Conservation (phyloP, 2,888 invertebrate species). For the Meiosimyza decipiens region DNA sequence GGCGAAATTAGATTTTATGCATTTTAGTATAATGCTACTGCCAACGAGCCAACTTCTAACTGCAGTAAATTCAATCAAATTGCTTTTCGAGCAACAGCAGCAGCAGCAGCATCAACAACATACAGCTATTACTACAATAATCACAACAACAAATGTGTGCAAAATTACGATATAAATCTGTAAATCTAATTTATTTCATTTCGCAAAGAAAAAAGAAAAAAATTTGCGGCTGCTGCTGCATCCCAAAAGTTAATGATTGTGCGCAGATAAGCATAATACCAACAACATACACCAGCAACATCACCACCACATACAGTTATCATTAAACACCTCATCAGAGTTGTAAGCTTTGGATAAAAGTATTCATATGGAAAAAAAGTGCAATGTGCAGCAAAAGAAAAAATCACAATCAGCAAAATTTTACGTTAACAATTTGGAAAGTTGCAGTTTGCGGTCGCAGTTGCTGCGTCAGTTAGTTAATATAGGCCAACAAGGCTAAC, state of each 20-base stretch:
- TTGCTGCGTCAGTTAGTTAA: background rate
- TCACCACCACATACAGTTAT: conserved; percentile 31
- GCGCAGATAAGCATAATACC: conserved; percentile 7
- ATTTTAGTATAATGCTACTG: conserved; percentile 15
- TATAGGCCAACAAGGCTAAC: conserved; percentile 7
- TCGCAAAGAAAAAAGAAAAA: background rate
- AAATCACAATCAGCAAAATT: background rate
- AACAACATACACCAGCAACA: background rate
- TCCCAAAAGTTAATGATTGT: background rate
- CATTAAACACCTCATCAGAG: conserved; percentile 34
- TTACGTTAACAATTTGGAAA: conserved; percentile 19
- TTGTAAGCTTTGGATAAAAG: background rate
- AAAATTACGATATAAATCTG: conserved; percentile 31
- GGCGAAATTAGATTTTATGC: conserved; percentile 22
- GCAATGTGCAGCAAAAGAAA: background rate
- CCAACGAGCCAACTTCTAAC: background rate
- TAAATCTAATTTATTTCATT: conserved; percentile 33
- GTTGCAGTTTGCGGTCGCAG: conserved; percentile 6
- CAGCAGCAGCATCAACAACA: background rate
- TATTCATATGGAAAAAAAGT: too few relatives aligned
- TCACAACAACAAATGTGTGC: conserved; percentile 18
- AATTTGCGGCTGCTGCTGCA: too few relatives aligned
- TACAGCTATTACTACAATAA: conserved; percentile 3
- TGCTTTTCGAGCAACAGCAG: conserved; percentile 21
- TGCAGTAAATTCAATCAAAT: conserved; percentile 28